phyloP scores from a whole-genome alignment of 2,113 vertebrate species.

The Emberiza fucata region DNA sequence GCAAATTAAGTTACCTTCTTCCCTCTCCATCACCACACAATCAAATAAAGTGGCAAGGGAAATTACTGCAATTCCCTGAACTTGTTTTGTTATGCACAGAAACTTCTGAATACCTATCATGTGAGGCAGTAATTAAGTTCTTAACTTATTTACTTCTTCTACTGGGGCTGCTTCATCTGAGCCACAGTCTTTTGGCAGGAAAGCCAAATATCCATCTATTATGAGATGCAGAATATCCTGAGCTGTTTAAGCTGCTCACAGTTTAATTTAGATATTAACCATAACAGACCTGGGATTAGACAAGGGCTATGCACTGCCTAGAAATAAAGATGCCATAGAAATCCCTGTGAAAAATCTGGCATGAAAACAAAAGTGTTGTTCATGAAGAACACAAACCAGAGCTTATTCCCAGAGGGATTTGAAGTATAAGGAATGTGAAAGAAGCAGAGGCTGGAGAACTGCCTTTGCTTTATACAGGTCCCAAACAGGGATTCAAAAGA shows the following conservation, averaged over 20 bases:
- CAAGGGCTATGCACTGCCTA: background rate
- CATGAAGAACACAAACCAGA: background rate
- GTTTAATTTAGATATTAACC: background rate
- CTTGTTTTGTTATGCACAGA: slow-evolving; percentile 11
- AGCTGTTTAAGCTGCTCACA: background rate
- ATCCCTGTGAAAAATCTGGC: background rate
- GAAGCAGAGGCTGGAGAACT: background rate
- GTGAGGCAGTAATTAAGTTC: slow-evolving; percentile 33
- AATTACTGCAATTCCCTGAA: slow-evolving; percentile 47
- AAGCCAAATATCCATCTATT: background rate
- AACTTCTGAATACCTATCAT: slow-evolving; percentile 3
- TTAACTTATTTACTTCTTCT: slow-evolving; percentile 18
- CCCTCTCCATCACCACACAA: background rate
- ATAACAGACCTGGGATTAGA: background rate
- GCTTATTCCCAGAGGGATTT: background rate
- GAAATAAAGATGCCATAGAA: background rate
- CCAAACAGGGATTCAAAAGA: background rate
- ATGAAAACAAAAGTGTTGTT: background rate
- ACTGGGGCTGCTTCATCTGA: background rate
- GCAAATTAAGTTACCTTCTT: slow-evolving; percentile 36
- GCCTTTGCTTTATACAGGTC: background rate
- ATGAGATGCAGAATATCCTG: background rate
- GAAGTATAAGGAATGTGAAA: background rate
- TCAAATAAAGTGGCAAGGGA: slow-evolving; percentile 45
- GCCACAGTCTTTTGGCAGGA: background rate